phyloP scores from a whole-genome alignment of 2,888 invertebrate species.

The Boloria selene region DNA sequence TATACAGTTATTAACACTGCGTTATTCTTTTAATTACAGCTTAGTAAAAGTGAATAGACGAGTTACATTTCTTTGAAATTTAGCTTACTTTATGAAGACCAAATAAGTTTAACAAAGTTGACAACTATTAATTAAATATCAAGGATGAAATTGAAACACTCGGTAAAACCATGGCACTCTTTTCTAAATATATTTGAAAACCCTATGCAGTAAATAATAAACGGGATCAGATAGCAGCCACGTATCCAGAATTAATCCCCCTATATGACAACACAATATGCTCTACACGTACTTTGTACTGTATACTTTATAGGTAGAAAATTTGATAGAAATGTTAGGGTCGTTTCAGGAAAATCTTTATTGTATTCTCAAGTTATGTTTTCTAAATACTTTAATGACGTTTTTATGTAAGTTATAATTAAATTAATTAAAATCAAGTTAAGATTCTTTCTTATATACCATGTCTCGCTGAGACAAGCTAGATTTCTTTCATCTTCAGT shows the following conservation, averaged over 20 bases:
- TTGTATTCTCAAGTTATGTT: background rate
- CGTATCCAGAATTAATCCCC: constrained; percentile 78
- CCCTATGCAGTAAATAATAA: constrained; percentile 45
- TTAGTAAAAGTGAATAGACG: too few relatives aligned
- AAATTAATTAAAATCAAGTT: too few relatives aligned
- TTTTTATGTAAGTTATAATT: too few relatives aligned
- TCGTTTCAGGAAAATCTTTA: background rate
- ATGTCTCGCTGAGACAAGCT: too few relatives aligned
- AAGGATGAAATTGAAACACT: background rate
- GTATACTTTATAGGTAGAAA: background rate
- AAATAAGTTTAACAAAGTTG: too few relatives aligned
- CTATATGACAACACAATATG: constrained; percentile 66
- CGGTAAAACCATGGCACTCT: background rate
- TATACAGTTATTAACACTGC: too few relatives aligned
- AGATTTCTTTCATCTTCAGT: too few relatives aligned
- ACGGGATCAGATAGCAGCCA: constrained; percentile 72
- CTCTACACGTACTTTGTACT: constrained; percentile 25
- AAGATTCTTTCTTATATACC: too few relatives aligned
- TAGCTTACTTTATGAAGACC: too few relatives aligned
- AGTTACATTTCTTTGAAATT: too few relatives aligned
- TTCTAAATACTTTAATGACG: too few relatives aligned
- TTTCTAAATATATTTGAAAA: constrained; percentile 13
- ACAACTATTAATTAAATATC: background rate
- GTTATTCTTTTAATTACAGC: too few relatives aligned
- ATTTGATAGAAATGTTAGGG: constrained; percentile 1